A percentile compares a stretch with the other conserved stretches of the same genome.
phyloP scores from a whole-genome alignment of 1,140 invertebrate species.

The Drosophila varians region DNA sequence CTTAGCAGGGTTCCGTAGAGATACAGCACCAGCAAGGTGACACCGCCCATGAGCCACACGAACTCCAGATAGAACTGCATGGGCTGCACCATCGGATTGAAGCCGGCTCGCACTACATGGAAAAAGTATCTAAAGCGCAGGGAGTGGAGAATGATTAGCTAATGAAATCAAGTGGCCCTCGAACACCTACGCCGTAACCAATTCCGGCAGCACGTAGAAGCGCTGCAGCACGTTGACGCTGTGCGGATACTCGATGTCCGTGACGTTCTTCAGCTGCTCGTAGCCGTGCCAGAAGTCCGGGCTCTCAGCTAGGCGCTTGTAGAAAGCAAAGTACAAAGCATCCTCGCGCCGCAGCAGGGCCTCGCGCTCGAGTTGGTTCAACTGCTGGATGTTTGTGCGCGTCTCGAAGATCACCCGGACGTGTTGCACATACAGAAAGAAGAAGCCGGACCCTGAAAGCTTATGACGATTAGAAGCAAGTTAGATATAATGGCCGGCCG shows the following conservation, averaged over 20 bases:
- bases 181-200: conserved; percentile 68
- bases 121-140: conserved; percentile 65
- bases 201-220: conserved; percentile 78
- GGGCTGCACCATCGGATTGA: conserved; percentile 69
- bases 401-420: conserved; percentile 75
- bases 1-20: conserved; percentile 76
- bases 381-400: conserved; percentile 71
- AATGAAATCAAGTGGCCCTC: neutral
- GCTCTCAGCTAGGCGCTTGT: conserved; percentile 75
- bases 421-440: conserved; percentile 81
- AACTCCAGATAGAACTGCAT: conserved; percentile 82
- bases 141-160: neutral
- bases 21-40: conserved; percentile 78
- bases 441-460: conserved; percentile 72
- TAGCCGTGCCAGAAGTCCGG: conserved; percentile 72
- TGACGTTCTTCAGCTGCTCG: conserved; percentile 69
- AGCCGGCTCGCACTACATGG: conserved; percentile 61
- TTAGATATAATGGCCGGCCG: neutral
- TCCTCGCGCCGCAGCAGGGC: conserved; percentile 71
- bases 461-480: neutral
- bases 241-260: conserved; percentile 78
- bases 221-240: conserved; percentile 76
- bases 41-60: conserved; percentile 78
- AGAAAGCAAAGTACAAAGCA: conserved; percentile 81
- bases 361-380: conserved; percentile 74